Percentiles rank a stretch among this genome's conserved stretches.
Evolutionary conservation across 2,888 invertebrate species (phyloP).

Genomic region (Apamea crenata): DNA sequence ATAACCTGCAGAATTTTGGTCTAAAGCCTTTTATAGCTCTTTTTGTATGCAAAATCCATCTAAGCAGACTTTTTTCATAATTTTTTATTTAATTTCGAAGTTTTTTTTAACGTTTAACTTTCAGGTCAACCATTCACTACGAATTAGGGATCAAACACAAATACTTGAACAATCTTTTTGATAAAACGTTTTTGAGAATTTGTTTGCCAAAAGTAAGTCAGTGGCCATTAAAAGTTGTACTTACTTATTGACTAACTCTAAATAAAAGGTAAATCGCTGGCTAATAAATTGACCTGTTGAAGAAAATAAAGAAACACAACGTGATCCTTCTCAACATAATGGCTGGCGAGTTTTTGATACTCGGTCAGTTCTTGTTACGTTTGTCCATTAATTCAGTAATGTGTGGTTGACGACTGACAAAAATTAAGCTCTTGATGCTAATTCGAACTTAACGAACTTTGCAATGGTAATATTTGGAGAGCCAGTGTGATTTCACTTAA

Average conservation of each 20-base stretch:
- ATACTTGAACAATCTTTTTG: constrained; percentile 2
- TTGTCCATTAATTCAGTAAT: background rate
- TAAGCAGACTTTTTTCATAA: background rate
- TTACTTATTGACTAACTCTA: constrained; percentile 17
- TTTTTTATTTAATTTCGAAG: constrained; percentile 3
- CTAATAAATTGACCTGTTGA: constrained; percentile 1
- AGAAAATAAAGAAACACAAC: constrained; percentile 10
- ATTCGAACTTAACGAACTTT: constrained; percentile 29
- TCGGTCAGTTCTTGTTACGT: constrained; percentile 12
- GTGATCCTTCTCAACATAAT: constrained; percentile 28
- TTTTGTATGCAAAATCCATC: constrained; percentile 8
- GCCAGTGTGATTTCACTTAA: constrained; percentile 34
- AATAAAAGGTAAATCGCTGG: constrained; percentile 20
- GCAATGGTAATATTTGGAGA: constrained; percentile 32
- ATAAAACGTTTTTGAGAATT: background rate
- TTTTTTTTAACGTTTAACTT: constrained; percentile 2
- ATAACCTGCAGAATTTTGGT: background rate
- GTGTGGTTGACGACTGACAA: background rate
- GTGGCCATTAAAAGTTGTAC: background rate
- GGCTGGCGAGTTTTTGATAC: background rate
- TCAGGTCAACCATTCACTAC: background rate
- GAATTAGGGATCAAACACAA: constrained; percentile 10
- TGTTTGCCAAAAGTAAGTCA: constrained; percentile 6
- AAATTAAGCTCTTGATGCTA: constrained; percentile 18
- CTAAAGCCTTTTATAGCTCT: background rate